Evolutionary conservation across 2,888 invertebrate genomes (phyloP).

Genomic region (Mythimna impura): DNA sequence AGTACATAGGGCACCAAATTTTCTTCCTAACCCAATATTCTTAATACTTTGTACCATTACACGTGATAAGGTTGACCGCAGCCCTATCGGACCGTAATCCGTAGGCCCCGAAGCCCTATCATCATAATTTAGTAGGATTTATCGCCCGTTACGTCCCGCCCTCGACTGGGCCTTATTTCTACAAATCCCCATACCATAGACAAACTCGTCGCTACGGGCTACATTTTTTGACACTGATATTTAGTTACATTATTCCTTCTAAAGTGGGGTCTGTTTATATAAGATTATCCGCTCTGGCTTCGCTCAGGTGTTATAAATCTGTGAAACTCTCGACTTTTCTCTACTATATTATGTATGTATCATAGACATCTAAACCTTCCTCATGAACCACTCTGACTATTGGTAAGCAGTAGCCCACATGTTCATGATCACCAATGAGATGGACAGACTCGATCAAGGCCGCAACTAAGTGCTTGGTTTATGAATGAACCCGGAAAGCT

Average conservation of each 20-base stretch:
- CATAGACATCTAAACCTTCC: no score
- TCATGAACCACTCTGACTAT: no score
- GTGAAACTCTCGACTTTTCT: no score
- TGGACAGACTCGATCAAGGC: no score
- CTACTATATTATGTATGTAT: no score
- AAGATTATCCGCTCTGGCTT: no score
- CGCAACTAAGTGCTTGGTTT: no score
- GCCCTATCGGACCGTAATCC: conserved; percentile 56
- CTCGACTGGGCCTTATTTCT: conserved; percentile 21
- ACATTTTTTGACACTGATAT: conserved; percentile 9
- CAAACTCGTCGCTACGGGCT: not conserved
- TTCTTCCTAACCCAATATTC: conserved; percentile 46
- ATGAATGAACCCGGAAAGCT: no score
- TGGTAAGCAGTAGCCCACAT: no score
- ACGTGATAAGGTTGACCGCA: conserved; percentile 57
- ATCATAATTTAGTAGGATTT: conserved; percentile 61
- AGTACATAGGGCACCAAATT: conserved; percentile 24
- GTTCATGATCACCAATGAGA: no score
- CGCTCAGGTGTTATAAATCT: no score
- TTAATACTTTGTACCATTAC: conserved; percentile 47
- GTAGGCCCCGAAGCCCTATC: conserved; percentile 40
- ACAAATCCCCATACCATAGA: conserved; percentile 17
- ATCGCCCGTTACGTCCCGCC: conserved; percentile 38
- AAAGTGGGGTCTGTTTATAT: not conserved
- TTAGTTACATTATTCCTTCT: not conserved